Base-by-base conservation (phyloP, 2,113 vertebrate species). In the Ceyx margarethae region DNA sequence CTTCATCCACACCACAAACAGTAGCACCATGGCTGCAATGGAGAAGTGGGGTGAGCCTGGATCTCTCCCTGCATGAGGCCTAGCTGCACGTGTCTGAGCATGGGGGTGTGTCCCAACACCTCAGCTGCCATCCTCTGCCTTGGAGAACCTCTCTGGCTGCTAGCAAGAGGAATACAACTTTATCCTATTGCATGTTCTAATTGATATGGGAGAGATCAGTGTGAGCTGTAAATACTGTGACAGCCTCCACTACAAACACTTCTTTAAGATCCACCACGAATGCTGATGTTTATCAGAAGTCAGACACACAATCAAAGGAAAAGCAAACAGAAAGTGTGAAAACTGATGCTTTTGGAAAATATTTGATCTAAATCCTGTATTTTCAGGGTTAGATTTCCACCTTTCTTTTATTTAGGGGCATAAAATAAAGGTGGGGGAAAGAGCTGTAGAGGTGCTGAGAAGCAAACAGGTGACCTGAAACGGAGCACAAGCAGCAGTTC, bases 1-100 rank as follows among this genome's bases (percentile, higher is more conserved):
- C 80, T 98, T 99, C 98, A 99, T 98, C 99, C 99, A 99, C 93
- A 98, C 94, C 68, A 99, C 98, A 5, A 99, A 99, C 45, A 99
- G 95, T 94, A 99, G 97, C 61, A 99, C 99, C 98, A 99, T 98
- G 92, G 98, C 99, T 99, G 96, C 3, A 95, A 93, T 0, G 15
- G 48, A 77, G 53, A 15, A 43, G 45, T 1, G 2, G 60, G 20
- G 21, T 87, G 3, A 91, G 75, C 68, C 5, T 23, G 29, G 37
- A 31, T 13, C 48, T 60, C 48, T 37, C 8, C 5, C 0, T 9
- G 50, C 6, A 8, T 1, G 2, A 20, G 50, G 40, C 23, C 33
- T 22, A 40, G 40, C 64, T 28, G 11, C 5, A 0, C 3, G 6
- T 46, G 58, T 9, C 31, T 23, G 51, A 35, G 61, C 2, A 0